Conservation (phyloP, 1,140 invertebrate genomes). For the Pogonomyrmex californicus region DNA sequence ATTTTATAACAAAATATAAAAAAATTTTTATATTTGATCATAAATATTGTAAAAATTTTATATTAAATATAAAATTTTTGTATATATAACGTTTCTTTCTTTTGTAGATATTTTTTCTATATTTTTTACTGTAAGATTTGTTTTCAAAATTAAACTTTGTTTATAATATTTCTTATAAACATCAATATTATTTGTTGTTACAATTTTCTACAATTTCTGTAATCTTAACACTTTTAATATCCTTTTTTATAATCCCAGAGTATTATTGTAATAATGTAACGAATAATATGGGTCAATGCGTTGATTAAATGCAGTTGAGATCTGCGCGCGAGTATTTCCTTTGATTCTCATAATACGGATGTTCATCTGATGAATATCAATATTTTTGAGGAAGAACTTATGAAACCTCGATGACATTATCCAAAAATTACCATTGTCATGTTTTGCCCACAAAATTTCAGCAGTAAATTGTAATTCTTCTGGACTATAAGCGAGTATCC, state of each 20-base stretch:
- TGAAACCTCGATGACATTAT: constrained; percentile 91
- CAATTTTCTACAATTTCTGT: background rate
- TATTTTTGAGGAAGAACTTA: constrained; percentile 90
- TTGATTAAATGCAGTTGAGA: constrained; percentile 34
- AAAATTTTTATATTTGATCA: background rate
- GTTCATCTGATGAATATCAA: constrained; percentile 89
- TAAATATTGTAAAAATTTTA: background rate
- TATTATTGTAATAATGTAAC: constrained; percentile 75
- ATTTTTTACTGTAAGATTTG: background rate
- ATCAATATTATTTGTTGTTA: background rate
- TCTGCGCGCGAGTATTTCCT: constrained; percentile 17
- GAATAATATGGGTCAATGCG: constrained; percentile 58
- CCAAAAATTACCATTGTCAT: constrained; percentile 91
- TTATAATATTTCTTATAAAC: background rate
- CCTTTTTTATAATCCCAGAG: constrained; percentile 50
- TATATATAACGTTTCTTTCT: background rate
- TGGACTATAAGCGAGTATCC: constrained; percentile 90
- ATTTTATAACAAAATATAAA: background rate
- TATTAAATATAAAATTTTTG: background rate
- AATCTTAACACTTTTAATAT: background rate
- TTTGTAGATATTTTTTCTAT: background rate
- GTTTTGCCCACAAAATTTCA: constrained; percentile 89
- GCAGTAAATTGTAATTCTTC: constrained; percentile 92
- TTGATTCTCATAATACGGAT: constrained; percentile 89
- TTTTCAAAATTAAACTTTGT: background rate